Percentiles rank a stretch among this genome's conserved stretches.
Evolutionary conservation across 2,888 invertebrate species (phyloP).

Genomic region (Scaptomyza parva): DNA sequence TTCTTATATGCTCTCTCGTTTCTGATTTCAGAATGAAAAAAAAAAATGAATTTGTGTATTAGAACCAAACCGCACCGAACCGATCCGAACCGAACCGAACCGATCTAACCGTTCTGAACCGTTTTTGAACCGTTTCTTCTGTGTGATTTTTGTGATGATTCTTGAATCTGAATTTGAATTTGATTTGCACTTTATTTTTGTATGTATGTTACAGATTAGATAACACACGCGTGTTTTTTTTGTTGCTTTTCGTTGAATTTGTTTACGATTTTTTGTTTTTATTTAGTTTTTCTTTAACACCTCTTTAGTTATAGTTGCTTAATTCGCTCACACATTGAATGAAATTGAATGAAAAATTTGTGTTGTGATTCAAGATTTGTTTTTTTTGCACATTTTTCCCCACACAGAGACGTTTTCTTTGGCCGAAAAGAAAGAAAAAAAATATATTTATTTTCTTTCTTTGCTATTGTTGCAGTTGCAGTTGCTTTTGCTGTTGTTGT

Average conservation of each 20-base stretch:
- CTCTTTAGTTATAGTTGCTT: constrained; percentile 14
- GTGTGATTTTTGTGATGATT: constrained; percentile 17
- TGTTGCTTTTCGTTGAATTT: constrained; percentile 26
- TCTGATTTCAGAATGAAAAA: constrained; percentile 23
- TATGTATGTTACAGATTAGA: constrained; percentile 67
- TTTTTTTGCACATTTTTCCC: constrained; percentile 34
- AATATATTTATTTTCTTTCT: constrained; percentile 10
- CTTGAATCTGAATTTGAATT: constrained; percentile 16
- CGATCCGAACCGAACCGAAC: constrained; percentile 30
- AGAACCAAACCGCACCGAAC: constrained; percentile 28
- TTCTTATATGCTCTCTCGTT: not conserved
- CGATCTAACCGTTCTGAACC: constrained; percentile 22
- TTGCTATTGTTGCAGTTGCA: constrained; percentile 9
- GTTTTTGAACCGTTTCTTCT: constrained; percentile 9
- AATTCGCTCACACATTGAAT: constrained; percentile 4
- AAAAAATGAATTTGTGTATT: constrained; percentile 10
- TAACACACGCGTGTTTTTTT: constrained; percentile 73
- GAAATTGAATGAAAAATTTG: constrained; percentile 3
- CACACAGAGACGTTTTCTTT: constrained; percentile 11
- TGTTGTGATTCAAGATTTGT: constrained; percentile 16
- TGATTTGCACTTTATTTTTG: constrained; percentile 21
- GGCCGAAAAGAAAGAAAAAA: constrained; percentile 1
- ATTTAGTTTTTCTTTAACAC: constrained; percentile 8
- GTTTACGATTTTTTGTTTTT: constrained; percentile 17
- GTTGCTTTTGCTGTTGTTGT: constrained; percentile 13